phyloP scores from a whole-genome alignment of 2,113 vertebrate genomes.

The Columba janthina region DNA sequence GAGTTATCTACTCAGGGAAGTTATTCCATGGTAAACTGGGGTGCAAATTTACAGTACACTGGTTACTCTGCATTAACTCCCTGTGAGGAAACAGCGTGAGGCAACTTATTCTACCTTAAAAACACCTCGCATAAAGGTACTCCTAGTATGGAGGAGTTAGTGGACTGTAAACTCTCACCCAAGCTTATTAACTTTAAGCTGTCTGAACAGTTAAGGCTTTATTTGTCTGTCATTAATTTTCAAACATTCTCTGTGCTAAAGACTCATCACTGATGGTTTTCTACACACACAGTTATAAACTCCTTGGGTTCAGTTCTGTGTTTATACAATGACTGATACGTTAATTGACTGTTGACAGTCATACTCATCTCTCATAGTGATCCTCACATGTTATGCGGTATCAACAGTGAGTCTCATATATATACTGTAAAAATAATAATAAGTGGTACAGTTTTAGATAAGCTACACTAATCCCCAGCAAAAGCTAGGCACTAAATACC shows the following conservation, averaged over 20 bases:
- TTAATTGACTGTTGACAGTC: accelerated
- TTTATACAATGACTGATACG: neutral
- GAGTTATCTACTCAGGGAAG: neutral
- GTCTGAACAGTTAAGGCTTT: constrained; percentile 31
- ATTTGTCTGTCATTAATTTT: constrained; percentile 47
- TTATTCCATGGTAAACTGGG: constrained; percentile 23
- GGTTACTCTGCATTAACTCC: constrained; percentile 62
- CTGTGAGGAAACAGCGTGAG: constrained; percentile 60
- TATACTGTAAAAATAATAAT: neutral
- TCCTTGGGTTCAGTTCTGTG: neutral
- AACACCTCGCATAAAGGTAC: constrained; percentile 26
- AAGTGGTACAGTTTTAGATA: neutral
- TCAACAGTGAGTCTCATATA: accelerated
- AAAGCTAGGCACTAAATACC: neutral
- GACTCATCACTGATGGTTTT: neutral
- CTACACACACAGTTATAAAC: neutral
- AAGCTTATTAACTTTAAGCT: constrained; percentile 49
- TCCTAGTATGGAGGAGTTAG: constrained; percentile 42
- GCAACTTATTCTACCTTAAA: constrained; percentile 49
- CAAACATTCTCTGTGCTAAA: neutral
- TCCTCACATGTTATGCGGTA: neutral
- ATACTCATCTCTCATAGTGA: neutral
- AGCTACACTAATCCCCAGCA: neutral
- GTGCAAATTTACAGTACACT: constrained; percentile 65
- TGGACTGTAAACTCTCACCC: constrained; percentile 48